Conservation (phyloP, 2,797 vertebrate genomes). For the Bradypodion ventrale region DNA sequence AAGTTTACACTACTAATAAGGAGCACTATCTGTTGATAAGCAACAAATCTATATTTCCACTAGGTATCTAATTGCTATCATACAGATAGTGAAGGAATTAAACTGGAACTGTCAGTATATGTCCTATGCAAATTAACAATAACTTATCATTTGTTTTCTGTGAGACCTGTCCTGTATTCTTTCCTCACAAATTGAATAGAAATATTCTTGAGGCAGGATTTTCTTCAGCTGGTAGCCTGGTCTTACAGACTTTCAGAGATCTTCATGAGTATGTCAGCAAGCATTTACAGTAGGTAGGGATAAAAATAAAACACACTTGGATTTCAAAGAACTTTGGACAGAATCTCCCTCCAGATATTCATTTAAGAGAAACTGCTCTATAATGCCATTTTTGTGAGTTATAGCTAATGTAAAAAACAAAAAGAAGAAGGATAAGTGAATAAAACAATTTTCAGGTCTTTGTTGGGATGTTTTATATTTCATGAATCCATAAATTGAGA, state of each 20-base stretch:
- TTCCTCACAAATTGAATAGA: background rate
- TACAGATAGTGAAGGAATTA: background rate
- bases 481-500: background rate
- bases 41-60: no score
- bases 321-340: background rate
- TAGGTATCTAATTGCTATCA: no score
- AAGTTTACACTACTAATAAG: background rate
- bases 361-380: background rate
- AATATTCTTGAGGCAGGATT: background rate
- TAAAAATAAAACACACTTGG: background rate
- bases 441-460: background rate
- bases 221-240: background rate
- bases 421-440: background rate
- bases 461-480: background rate
- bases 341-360: background rate
- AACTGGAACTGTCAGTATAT: background rate
- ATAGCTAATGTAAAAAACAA: background rate
- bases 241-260: background rate
- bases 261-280: background rate
- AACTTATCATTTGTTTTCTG: background rate
- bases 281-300: background rate
- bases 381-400: background rate
- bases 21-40: background rate
- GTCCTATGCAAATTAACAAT: background rate
- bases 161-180: background rate